Conservation (phyloP, 2,113 vertebrate species). For the Tupaia chinensis region DNA sequence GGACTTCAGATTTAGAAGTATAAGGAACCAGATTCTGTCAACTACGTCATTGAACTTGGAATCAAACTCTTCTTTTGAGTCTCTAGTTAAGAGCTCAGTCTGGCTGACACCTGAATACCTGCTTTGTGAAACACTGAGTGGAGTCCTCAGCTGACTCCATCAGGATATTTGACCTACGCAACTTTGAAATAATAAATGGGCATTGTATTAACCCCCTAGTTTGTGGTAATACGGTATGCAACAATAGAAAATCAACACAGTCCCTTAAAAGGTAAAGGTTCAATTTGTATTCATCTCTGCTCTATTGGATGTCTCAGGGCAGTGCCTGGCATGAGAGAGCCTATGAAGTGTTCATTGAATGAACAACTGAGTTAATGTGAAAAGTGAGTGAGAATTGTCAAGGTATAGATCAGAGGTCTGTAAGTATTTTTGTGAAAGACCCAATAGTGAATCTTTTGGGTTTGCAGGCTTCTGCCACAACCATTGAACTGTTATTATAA, state of each 20-base stretch:
- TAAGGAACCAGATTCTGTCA: background rate
- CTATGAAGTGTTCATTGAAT: background rate
- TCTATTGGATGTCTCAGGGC: background rate
- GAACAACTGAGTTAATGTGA: background rate
- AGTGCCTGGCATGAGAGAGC: background rate
- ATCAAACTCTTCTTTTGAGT: background rate
- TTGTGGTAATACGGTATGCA: background rate
- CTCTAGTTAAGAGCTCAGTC: background rate
- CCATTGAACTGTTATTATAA: background rate
- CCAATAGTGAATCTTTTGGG: background rate
- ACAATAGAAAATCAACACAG: background rate
- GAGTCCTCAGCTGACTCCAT: background rate
- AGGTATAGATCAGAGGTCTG: background rate
- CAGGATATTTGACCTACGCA: background rate
- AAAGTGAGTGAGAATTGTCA: background rate
- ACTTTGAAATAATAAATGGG: background rate
- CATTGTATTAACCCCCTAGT: background rate
- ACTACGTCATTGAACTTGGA: background rate
- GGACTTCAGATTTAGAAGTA: background rate
- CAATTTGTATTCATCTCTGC: background rate
- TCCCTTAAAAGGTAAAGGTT: background rate
- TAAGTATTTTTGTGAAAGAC: background rate
- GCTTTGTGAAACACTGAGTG: background rate
- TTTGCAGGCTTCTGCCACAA: background rate
- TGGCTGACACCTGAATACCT: background rate